phyloP scores from a whole-genome alignment of 1,140 invertebrate genomes.

The Ptiloglossa arizonensis region DNA sequence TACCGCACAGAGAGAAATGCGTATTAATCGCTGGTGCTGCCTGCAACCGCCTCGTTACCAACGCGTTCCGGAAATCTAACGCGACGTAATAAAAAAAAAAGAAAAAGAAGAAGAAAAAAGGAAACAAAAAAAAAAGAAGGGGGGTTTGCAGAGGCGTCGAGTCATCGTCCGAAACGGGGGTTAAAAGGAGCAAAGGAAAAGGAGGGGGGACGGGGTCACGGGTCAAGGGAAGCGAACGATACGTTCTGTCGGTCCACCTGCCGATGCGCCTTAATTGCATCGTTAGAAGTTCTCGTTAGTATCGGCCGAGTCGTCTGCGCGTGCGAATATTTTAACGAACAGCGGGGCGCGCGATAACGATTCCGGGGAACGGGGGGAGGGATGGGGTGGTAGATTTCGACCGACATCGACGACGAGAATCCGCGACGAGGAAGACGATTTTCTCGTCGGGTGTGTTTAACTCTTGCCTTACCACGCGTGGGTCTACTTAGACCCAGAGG shows the following conservation, averaged over 20 bases:
- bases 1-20: background rate
- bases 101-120: too few species aligned
- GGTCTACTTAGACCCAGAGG: too few species aligned
- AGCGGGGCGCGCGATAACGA: slow-evolving; percentile 40
- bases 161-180: background rate
- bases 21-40: slow-evolving; percentile 7
- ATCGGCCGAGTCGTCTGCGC: background rate
- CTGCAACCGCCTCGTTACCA: slow-evolving; percentile 15
- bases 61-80: slow-evolving; percentile 27
- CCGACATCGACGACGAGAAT: slow-evolving; percentile 12
- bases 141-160: background rate
- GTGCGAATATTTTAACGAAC: slow-evolving; percentile 49
- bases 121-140: too few species aligned
- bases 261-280: slow-evolving; percentile 47
- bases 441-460: background rate
- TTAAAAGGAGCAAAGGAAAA: background rate
- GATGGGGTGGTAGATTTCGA: slow-evolving; percentile 1
- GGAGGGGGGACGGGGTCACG: too few species aligned
- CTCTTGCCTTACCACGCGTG: too few species aligned
- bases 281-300: slow-evolving; percentile 57
- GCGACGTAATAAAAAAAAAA: too few species aligned
- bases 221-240: slow-evolving; percentile 43
- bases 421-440: background rate
- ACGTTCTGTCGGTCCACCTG: slow-evolving; percentile 44
- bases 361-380: background rate